phyloP scores from a whole-genome alignment of 2,797 vertebrate genomes.

The Babyrousa celebensis region DNA sequence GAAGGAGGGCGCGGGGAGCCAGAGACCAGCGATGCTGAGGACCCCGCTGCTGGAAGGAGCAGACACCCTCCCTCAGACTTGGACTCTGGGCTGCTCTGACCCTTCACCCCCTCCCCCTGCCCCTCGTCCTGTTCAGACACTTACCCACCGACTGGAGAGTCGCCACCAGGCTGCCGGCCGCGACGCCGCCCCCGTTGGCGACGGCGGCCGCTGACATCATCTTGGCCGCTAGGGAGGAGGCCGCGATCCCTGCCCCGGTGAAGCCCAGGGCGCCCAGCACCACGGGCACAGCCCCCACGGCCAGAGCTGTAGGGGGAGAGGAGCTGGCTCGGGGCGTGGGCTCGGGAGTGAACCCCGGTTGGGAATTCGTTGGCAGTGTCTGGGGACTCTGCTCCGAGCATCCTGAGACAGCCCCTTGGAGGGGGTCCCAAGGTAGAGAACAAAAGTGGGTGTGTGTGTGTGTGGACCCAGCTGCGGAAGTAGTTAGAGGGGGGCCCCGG shows the following conservation, averaged over 20 bases:
- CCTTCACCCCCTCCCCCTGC: rapidly evolving
- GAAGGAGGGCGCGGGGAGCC: background rate
- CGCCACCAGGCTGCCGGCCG: background rate
- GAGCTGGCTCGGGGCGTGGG: background rate
- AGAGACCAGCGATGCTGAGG: background rate
- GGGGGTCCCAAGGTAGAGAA: background rate
- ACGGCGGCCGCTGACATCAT: conserved; percentile 80
- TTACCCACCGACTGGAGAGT: conserved; percentile 76
- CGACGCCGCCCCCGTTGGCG: conserved; percentile 44
- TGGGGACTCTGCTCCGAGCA: background rate
- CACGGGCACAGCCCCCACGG: background rate
- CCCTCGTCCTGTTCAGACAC: rapidly evolving
- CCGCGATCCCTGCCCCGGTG: conserved; percentile 36
- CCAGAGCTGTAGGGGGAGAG: background rate
- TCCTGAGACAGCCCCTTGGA: background rate
- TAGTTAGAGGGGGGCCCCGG: background rate
- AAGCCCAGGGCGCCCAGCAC: background rate
- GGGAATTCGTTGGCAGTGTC: background rate
- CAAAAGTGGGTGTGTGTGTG: background rate
- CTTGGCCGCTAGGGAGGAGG: conserved; percentile 71
- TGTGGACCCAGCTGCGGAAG: background rate
- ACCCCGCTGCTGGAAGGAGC: rapidly evolving
- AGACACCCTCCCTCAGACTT: background rate
- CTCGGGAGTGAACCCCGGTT: background rate
- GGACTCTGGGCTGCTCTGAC: background rate